Evolutionary conservation across 2,113 vertebrate species (phyloP), one percentile per base, ranked within the genome.

Genomic region (Quiscalus mexicanus): DNA sequence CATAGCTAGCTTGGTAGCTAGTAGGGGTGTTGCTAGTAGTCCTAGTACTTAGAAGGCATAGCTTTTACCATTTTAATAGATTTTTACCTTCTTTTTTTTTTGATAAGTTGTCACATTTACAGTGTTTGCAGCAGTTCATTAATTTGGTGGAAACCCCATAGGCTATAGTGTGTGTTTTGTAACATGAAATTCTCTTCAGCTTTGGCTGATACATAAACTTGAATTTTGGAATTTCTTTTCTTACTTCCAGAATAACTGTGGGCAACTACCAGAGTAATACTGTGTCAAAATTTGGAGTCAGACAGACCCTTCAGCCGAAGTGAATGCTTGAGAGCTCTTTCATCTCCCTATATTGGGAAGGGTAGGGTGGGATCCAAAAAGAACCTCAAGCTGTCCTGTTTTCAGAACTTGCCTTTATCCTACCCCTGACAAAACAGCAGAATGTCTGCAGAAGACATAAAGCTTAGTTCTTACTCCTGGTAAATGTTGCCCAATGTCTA

Each of bases 331-430:
- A 65, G 41, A 81, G 16, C 24, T 56, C 11, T 65, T 39, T 58
- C n/a, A 77, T n/a, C 17, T 89, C 39, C 53, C 83, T 55, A 0
- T 70, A 7, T 37, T 70, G 39, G 21, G 42, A 91, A 12, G 14
- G 5, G 8, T 87, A 14, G 35, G 33, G 13, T 33, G n/a, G 33
- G 15, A 59, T 39, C 19, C 0, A 0, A 59, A 74, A 52, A 52
- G 12, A 56, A 20, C 0, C 4, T 10, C 12, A 56, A 30, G 12
- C 10, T 91, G 35, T 83, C 41, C 11, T 3, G 0, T 50, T 21
- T 50, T 82, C n/a, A 71, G 24, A 79, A 21, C 18, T 69, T 0
- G 0, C 9, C 20, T 80, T 80, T 59, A 31, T 89, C 58, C 7
- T 63, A 15, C 12, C 9, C 5, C 15, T 92, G 35, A 75, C 19